Evolutionary conservation across 1,140 invertebrate genomes (phyloP).

Genomic region (Micrasema minimum): DNA sequence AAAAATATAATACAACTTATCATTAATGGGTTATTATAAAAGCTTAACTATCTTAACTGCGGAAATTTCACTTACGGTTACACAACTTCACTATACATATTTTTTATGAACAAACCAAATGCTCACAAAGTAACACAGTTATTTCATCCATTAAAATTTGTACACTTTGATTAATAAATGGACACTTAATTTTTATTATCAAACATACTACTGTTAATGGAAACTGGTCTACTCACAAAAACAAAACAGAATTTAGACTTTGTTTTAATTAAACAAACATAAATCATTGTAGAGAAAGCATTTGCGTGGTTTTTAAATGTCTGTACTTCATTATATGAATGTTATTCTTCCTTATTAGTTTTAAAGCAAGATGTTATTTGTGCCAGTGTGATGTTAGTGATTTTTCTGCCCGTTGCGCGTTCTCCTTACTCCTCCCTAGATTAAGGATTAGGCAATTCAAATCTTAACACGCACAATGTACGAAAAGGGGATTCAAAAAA

Average conservation of each 20-base stretch:
- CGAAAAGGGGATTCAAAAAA: background rate
- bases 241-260: background rate
- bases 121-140: slow-evolving; percentile 12
- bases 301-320: slow-evolving; percentile 1
- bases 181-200: slow-evolving; percentile 6
- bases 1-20: slow-evolving; percentile 36
- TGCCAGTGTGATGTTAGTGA: slow-evolving; percentile 45
- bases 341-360: slow-evolving; percentile 43
- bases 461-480: slow-evolving; percentile 38
- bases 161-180: slow-evolving; percentile 25
- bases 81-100: slow-evolving; percentile 14
- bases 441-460: slow-evolving; percentile 54
- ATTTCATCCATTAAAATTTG: slow-evolving; percentile 15
- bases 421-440: slow-evolving; percentile 53
- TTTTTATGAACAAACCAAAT: slow-evolving; percentile 13
- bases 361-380: slow-evolving; percentile 44
- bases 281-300: background rate
- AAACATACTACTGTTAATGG: background rate
- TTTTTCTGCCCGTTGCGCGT: slow-evolving; percentile 52
- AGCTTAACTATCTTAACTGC: slow-evolving; percentile 14
- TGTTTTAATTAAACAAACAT: background rate
- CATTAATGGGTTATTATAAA: slow-evolving; percentile 14
- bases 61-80: background rate
- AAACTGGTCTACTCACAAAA: background rate
- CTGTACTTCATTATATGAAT: slow-evolving; percentile 29